Conservation (phyloP, 2,888 invertebrate genomes). For the Drosophila subquinaria region DNA sequence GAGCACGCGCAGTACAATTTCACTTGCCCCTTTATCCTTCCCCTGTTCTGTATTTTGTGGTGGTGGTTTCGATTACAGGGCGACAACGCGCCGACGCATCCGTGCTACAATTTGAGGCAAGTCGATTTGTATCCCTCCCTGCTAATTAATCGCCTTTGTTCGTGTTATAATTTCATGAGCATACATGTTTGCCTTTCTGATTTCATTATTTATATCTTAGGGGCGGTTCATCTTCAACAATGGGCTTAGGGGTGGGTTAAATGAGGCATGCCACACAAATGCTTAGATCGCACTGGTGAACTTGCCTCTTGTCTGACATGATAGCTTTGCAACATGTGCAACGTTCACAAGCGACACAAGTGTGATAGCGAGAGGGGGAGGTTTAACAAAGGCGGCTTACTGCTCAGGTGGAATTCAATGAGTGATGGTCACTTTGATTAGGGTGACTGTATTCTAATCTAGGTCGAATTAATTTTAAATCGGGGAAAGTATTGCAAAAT, state of each 20-base stretch:
- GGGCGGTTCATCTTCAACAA: slow-evolving; percentile 52
- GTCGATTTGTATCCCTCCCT: slow-evolving; percentile 7
- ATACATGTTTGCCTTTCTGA: slow-evolving; percentile 76
- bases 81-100: slow-evolving; percentile 21
- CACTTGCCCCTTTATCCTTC: not conserved
- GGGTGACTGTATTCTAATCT: not conserved
- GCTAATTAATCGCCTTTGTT: slow-evolving; percentile 79
- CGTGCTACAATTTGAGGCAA: slow-evolving; percentile 3
- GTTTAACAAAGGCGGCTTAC: not conserved
- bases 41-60: not conserved
- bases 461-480: not conserved
- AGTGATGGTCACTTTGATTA: slow-evolving; percentile 25
- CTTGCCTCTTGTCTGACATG: slow-evolving; percentile 41
- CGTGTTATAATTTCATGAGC: slow-evolving; percentile 73
- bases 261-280: slow-evolving; percentile 63
- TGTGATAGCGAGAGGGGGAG: slow-evolving; percentile 29
- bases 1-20: slow-evolving; percentile 72
- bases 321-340: slow-evolving; percentile 68
- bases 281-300: slow-evolving; percentile 32
- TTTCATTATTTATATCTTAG: slow-evolving; percentile 51
- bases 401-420: slow-evolving; percentile 60
- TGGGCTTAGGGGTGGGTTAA: slow-evolving; percentile 40
- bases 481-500: too few relatives aligned
- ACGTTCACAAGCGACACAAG: slow-evolving; percentile 65
- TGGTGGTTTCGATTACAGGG: slow-evolving; percentile 35